Evolutionary conservation across 2,113 vertebrate genomes (phyloP).

Genomic region (Zeus faber): DNA sequence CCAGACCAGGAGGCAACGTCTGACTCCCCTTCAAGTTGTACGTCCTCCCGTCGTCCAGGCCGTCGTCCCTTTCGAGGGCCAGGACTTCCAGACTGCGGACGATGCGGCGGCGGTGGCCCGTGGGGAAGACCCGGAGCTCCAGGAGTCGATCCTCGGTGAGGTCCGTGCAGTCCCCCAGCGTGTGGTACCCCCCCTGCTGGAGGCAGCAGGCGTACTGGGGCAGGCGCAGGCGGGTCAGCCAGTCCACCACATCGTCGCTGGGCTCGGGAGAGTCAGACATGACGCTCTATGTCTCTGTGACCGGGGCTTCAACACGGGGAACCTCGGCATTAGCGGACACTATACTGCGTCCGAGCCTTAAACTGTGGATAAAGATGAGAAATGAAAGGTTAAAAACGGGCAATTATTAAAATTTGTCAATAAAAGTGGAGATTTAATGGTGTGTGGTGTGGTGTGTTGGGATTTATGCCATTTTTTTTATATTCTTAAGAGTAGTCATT

Average conservation of each 20-base stretch:
- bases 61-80: neutral
- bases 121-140: conserved; percentile 82
- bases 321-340: too few relatives aligned
- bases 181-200: conserved; percentile 72
- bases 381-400: too few relatives aligned
- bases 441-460: too few relatives aligned
- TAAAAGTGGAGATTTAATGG: too few relatives aligned
- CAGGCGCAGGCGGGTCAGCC: conserved; percentile 84
- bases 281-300: too few relatives aligned
- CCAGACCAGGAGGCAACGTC: conserved; percentile 44
- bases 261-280: conserved; percentile 73
- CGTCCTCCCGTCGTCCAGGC: neutral
- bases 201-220: conserved; percentile 81
- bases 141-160: conserved; percentile 79
- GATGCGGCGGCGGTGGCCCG: conserved; percentile 89
- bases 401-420: too few relatives aligned
- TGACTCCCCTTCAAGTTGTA: conserved; percentile 18
- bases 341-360: too few relatives aligned
- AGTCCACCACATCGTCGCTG: conserved; percentile 70
- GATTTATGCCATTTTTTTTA: too few relatives aligned
- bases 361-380: too few relatives aligned
- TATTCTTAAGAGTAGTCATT: too few relatives aligned
- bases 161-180: conserved; percentile 73
- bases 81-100: conserved; percentile 81
- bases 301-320: too few relatives aligned